phyloP scores from a whole-genome alignment of 2,113 vertebrate species.

The Pterocles gutturalis region DNA sequence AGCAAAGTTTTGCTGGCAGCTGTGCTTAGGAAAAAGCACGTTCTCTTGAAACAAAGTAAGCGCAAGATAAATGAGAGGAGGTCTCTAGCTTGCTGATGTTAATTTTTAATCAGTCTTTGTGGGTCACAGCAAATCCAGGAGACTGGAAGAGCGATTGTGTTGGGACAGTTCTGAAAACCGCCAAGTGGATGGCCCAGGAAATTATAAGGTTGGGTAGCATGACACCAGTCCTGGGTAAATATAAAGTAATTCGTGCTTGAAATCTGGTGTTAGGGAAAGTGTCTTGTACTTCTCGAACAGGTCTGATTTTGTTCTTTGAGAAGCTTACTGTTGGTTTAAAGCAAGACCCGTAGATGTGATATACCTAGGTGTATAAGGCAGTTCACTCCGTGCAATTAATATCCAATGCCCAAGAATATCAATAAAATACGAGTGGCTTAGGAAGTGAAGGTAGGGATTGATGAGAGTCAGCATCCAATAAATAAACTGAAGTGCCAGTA shows the following conservation, averaged over 20 bases:
- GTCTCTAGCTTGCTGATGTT: neutral
- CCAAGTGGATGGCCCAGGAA: neutral
- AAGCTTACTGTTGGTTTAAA: neutral
- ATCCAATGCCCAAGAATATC: neutral
- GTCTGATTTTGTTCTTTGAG: neutral
- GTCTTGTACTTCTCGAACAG: neutral
- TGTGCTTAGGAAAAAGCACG: neutral
- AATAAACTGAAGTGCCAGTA: neutral
- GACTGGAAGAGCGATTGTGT: neutral
- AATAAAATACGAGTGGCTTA: neutral
- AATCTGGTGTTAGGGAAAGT: neutral
- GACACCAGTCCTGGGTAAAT: neutral
- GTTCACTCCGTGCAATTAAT: neutral
- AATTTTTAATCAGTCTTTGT: neutral
- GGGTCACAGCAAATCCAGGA: neutral
- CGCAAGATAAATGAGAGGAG: neutral
- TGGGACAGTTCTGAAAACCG: neutral
- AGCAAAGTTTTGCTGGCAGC: neutral
- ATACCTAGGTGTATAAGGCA: neutral
- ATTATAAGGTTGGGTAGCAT: neutral
- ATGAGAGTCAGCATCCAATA: neutral
- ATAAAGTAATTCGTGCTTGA: neutral
- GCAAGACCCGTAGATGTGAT: neutral
- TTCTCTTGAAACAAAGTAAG: neutral
- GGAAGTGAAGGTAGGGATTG: neutral